phyloP scores from a whole-genome alignment of 2,113 vertebrate species.

The Zootoca vivipara region DNA sequence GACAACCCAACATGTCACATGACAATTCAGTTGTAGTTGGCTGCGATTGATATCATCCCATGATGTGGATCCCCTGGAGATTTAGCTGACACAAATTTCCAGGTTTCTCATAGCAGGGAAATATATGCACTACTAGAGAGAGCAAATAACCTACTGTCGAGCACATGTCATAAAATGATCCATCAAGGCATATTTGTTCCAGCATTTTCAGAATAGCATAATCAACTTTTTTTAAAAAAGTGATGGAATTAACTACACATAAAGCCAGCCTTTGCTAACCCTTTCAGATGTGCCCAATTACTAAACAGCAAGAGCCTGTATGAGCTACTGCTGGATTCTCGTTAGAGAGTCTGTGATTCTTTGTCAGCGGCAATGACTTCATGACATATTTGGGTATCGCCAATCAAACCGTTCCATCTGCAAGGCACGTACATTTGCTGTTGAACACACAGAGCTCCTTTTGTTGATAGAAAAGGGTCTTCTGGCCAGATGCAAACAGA shows the following conservation, averaged over 20 bases:
- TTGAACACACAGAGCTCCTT: constrained; percentile 54
- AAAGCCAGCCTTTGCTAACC: constrained; percentile 54
- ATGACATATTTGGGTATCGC: constrained; percentile 61
- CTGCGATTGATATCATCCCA: neutral
- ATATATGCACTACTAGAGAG: neutral
- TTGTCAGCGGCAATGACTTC: constrained; percentile 67
- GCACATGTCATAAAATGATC: constrained; percentile 37
- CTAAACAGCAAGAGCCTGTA: constrained; percentile 62
- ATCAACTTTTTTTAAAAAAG: constrained; percentile 39
- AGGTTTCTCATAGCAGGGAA: constrained; percentile 18
- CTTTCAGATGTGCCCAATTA: constrained; percentile 56
- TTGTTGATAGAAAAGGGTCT: constrained; percentile 54
- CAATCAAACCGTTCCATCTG: constrained; percentile 32
- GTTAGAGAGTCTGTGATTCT: constrained; percentile 64
- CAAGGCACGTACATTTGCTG: constrained; percentile 43
- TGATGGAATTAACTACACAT: constrained; percentile 60
- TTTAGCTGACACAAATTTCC: neutral
- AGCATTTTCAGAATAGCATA: constrained; percentile 47
- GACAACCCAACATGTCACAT: neutral
- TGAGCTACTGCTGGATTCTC: constrained; percentile 55
- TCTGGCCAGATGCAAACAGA: constrained; percentile 33
- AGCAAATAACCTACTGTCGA: neutral
- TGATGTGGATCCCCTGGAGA: neutral
- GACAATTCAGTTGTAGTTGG: neutral
- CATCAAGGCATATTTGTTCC: constrained; percentile 26